Percentiles rank a stretch among this genome's conserved stretches.
Conservation (phyloP, 2,797 vertebrate species). For the Heteromormyrus szaboi region DNA sequence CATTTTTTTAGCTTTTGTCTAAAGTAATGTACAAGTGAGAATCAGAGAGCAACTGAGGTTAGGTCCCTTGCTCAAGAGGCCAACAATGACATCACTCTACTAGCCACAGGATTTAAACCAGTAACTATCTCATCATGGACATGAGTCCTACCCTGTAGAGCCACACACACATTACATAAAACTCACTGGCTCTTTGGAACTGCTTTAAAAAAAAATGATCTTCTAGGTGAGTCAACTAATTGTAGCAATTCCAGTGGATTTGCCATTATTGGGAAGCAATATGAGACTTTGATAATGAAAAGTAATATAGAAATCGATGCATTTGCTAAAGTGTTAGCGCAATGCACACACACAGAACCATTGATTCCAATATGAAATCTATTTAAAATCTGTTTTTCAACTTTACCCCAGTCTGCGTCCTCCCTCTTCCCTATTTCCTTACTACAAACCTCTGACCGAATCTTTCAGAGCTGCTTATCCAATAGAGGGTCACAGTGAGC, state of each 20-base stretch:
- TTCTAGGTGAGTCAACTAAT: not conserved
- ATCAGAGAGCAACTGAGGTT: not conserved
- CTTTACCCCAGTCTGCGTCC: not conserved
- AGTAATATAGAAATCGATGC: not conserved
- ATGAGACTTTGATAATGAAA: not conserved
- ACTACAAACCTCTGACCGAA: not conserved
- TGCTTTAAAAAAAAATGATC: not conserved
- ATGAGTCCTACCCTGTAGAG: not conserved
- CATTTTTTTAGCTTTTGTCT: not conserved
- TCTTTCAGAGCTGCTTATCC: not conserved
- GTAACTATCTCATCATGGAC: not conserved
- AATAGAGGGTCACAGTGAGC: not conserved
- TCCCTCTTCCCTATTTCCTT: not conserved
- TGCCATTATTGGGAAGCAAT: not conserved
- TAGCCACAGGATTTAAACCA: not conserved
- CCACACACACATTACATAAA: not conserved
- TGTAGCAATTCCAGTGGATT: not conserved
- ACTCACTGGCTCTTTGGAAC: not conserved
- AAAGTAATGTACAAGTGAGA: not conserved
- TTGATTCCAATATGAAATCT: not conserved
- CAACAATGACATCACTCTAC: not conserved
- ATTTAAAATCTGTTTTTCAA: not conserved
- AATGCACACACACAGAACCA: not conserved
- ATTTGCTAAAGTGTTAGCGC: not conserved
- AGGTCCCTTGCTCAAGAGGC: not conserved